A percentile compares a stretch with the other conserved stretches of the same genome.
Evolutionary conservation across 2,113 vertebrate species (phyloP).

Genomic region (Ornithorhynchus anatinus): DNA sequence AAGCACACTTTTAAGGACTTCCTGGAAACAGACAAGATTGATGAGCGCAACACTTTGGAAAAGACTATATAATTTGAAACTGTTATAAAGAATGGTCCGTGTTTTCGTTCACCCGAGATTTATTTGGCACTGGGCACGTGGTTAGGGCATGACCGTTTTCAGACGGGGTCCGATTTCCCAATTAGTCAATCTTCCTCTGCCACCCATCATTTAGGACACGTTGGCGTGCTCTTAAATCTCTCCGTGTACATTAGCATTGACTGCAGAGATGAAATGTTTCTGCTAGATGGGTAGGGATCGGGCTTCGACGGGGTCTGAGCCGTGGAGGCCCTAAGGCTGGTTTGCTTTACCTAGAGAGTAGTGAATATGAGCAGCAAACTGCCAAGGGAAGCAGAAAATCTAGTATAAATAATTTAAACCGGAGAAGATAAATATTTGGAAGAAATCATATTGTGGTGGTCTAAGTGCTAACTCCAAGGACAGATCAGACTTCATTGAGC

Average conservation of each 20-base stretch:
- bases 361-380: conserved; percentile 38
- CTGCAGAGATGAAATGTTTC: background rate
- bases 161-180: no score
- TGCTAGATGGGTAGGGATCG: conserved; percentile 10
- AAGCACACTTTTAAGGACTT: no score
- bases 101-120: no score
- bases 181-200: no score
- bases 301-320: background rate
- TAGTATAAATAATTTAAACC: conserved; percentile 54
- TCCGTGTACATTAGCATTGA: background rate
- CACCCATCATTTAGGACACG: no score
- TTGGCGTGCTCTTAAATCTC: background rate
- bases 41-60: no score
- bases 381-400: conserved; percentile 31
- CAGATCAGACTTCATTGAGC: background rate
- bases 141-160: no score
- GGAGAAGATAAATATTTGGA: conserved; percentile 40
- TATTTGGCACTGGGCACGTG: no score
- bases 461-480: background rate
- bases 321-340: background rate
- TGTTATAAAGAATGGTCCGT: no score
- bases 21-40: no score
- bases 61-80: no score
- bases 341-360: conserved; percentile 10
- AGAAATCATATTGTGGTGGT: background rate